A percentile compares a stretch with the other conserved stretches of the same genome.
These are phyloP conservation scores for Malurus cyaneus DNA, from an alignment of 2,113 vertebrate species.

Conservation along the genomic window DNA sequence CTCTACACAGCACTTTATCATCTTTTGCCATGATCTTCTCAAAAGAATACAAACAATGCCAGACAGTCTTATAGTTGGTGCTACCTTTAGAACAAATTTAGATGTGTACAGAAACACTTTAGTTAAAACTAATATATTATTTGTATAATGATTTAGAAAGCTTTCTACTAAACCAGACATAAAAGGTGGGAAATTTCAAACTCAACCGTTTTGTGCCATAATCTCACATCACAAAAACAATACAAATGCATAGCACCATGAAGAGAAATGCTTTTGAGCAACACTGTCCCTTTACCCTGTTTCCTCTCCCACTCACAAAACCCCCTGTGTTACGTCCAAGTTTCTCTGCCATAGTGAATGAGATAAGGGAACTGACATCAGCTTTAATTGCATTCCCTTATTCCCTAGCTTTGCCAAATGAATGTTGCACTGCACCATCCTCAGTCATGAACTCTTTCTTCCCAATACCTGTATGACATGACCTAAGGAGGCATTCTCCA, in stretches of 20 bases:
- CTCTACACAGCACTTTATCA: not conserved
- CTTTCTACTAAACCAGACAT: not conserved
- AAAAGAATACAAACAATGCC: not conserved
- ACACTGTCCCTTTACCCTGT: not conserved
- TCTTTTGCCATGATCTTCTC: not conserved
- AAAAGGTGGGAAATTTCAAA: not conserved
- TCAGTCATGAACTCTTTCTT: not conserved
- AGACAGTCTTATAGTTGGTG: not conserved
- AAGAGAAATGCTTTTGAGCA: fast-evolving
- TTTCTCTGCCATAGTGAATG: not conserved
- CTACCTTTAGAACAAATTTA: not conserved
- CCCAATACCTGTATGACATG: not conserved
- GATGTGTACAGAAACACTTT: not conserved
- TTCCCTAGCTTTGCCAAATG: not conserved
- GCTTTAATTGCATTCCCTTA: not conserved
- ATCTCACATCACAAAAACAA: not conserved
- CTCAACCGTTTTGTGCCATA: not conserved
- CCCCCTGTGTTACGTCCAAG: fast-evolving
- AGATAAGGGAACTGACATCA: not conserved
- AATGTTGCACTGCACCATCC: not conserved
- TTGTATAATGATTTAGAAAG: not conserved
- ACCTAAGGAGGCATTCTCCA: not conserved
- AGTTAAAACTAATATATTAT: not conserved
- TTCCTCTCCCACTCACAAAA: not conserved
- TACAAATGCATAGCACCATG: fast-evolving